Conservation (phyloP, 2,797 vertebrate species). For the Trachurus trachurus region DNA sequence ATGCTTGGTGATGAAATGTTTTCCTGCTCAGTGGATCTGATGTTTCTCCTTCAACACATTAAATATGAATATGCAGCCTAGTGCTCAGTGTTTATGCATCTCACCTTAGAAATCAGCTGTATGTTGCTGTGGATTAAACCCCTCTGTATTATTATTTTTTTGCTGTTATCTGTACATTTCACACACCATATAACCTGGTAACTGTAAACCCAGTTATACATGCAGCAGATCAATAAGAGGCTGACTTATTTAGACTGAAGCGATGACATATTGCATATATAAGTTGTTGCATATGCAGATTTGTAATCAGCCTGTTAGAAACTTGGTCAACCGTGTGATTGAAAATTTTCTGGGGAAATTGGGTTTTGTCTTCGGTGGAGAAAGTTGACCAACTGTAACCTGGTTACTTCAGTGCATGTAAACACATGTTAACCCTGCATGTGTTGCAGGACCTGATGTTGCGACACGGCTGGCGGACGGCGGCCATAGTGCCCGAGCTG, state of each 20-base stretch:
- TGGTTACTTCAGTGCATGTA: neutral
- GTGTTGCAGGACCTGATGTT: slow-evolving; percentile 87
- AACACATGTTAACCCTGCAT: neutral
- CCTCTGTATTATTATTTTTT: no score
- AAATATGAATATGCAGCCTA: no score
- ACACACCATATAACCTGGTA: no score
- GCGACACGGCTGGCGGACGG: slow-evolving; percentile 91
- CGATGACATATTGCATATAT: no score
- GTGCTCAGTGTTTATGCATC: no score
- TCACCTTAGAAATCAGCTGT: neutral
- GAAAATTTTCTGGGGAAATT: neutral
- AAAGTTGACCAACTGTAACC: neutral
- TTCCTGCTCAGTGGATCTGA: no score
- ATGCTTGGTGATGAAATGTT: no score
- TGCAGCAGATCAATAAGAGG: no score
- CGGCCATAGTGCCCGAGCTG: slow-evolving; percentile 90
- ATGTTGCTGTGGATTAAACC: neutral
- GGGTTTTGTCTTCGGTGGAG: neutral
- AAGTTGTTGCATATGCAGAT: neutral
- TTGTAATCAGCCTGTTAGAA: neutral
- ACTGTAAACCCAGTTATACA: no score
- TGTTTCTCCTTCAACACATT: no score
- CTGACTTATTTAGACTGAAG: neutral
- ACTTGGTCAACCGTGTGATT: neutral
- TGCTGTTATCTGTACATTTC: no score